phyloP scores from a whole-genome alignment of 2,113 vertebrate species.

The Sinosuthora webbiana region DNA sequence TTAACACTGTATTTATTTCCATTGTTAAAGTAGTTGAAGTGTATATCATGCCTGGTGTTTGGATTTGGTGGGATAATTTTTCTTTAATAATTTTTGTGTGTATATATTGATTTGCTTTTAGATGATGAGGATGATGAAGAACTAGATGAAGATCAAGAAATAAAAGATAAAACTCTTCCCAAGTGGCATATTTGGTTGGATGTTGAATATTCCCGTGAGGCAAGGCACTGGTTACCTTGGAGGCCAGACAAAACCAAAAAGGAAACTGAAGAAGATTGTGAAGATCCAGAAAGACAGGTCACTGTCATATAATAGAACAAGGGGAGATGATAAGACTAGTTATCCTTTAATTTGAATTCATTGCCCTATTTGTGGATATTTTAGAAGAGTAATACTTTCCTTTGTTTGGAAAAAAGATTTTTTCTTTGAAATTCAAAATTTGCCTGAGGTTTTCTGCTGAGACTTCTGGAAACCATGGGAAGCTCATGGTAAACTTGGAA shows the following conservation, averaged over 20 bases:
- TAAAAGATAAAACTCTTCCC: conserved; percentile 85
- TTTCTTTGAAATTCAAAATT: background rate
- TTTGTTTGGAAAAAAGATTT: background rate
- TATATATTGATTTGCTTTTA: background rate
- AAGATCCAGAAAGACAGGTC: conserved; percentile 97
- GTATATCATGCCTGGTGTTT: background rate
- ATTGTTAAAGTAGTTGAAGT: background rate
- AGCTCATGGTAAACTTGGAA: background rate
- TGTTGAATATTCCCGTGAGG: conserved; percentile 85
- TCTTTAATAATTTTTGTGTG: background rate
- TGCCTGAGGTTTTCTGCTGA: background rate
- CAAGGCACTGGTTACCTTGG: conserved; percentile 91
- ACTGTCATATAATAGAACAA: background rate
- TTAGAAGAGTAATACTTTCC: background rate
- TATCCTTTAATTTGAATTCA: background rate
- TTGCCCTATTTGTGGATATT: background rate
- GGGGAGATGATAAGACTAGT: background rate
- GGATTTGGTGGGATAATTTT: background rate
- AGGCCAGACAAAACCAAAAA: conserved; percentile 88
- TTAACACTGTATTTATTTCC: background rate
- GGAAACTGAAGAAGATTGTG: conserved; percentile 91
- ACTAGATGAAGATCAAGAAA: conserved; percentile 82
- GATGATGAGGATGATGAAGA: conserved; percentile 84
- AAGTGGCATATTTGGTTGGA: conserved; percentile 86
- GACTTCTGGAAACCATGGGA: background rate